Base-by-base conservation (phyloP, 2,797 vertebrate species). In the Sciaenops ocellatus region DNA sequence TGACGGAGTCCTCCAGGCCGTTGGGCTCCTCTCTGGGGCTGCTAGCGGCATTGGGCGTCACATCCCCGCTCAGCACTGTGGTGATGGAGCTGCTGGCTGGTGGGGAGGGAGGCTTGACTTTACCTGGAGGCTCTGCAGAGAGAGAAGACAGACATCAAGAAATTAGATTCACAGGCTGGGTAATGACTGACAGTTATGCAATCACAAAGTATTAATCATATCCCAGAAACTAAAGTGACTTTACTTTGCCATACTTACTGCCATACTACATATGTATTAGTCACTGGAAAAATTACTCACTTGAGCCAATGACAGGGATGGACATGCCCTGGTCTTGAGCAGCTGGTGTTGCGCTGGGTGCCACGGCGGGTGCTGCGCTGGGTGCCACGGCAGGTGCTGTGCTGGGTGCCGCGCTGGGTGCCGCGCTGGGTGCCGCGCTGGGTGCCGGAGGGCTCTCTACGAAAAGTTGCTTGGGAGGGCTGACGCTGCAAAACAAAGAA, bases 71-170 rank as follows among this genome's bases (percentile, higher is more conserved):
- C 38, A 10, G 62, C n/a, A 3, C 74, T 0, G 82, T 7, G 48
- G 72, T 63, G 70, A 47, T 20, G 10, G 87, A 72, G 83, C 83
- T 86, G 76, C 83, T 83, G 54, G 81, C 55, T 34, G 91, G 87
- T 4, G 92, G 90, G 38, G 90, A 91, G 1, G 87, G 44, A 67
- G 91, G 69, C 88, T 92, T 95, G 10, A 88, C 11, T 69, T 91
- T 90, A 18, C 89, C 74, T 6, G 94, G 81, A 47, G 93, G 79
- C 80, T 95, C 96, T 98, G 87, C 30, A 70, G 18, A 18, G 38
- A 2, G 34, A 79, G 50, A 75, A 55, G 17, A 61, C 44, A 64
- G 26, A 63, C 4, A 3, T 42, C 16, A 20, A 18, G 1, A 51
- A 50, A 66, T 42, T 1, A 24, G 34, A 69, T 15, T 38, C 34